Conservation (phyloP, 2,113 vertebrate species). For the Synodontis membranacea region DNA sequence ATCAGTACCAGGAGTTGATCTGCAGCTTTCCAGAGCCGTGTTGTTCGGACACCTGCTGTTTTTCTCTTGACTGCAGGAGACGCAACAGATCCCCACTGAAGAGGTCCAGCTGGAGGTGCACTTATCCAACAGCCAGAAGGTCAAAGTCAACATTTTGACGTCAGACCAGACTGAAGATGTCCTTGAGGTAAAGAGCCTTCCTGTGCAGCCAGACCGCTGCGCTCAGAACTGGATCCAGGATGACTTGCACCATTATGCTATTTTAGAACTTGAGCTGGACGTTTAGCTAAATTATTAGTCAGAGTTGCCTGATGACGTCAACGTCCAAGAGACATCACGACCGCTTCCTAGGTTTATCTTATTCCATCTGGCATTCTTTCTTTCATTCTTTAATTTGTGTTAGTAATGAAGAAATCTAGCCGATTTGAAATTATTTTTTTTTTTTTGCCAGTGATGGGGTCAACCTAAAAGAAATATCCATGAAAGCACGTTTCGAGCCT, state of each 20-base stretch:
- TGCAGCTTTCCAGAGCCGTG: neutral
- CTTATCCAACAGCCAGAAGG: slow-evolving; percentile 91
- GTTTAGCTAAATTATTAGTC: neutral
- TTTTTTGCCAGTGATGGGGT: neutral
- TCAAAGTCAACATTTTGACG: slow-evolving; percentile 86
- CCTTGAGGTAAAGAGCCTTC: slow-evolving; percentile 78
- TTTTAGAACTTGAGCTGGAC: neutral
- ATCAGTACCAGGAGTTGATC: neutral
- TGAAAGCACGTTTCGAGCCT: neutral
- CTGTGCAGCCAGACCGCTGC: neutral
- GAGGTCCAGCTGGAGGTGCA: slow-evolving; percentile 90
- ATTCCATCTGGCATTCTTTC: neutral
- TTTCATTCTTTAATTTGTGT: neutral
- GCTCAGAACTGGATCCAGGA: neutral
- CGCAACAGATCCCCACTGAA: slow-evolving; percentile 95
- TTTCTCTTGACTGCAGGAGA: slow-evolving; percentile 79
- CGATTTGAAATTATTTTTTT: neutral
- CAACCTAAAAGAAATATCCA: neutral
- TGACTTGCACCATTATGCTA: neutral
- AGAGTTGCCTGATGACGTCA: neutral
- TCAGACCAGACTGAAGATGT: slow-evolving; percentile 97
- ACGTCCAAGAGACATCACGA: neutral
- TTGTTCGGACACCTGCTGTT: slow-evolving; percentile 8
- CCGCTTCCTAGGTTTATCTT: neutral
- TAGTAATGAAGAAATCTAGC: neutral